Evolutionary conservation across 2,113 vertebrate genomes (phyloP).

Genomic region (Anguilla japonica): DNA sequence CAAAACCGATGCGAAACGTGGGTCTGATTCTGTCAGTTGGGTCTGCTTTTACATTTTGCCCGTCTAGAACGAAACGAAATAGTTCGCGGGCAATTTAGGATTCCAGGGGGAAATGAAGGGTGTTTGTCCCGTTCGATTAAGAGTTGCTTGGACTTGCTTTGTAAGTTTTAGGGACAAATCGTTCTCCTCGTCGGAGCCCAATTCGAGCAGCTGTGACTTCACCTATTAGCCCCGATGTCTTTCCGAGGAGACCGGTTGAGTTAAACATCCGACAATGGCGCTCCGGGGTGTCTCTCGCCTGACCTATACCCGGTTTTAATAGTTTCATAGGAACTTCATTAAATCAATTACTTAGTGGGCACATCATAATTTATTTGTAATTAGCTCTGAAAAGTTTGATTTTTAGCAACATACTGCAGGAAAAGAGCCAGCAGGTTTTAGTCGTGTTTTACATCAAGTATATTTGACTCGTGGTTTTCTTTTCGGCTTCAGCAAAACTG

Average conservation of each 20-base stretch:
- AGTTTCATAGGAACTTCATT: slow-evolving; percentile 91
- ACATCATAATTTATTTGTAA: slow-evolving; percentile 84
- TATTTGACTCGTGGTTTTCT: slow-evolving; percentile 71
- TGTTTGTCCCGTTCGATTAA: slow-evolving; percentile 49
- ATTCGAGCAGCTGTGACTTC: slow-evolving; percentile 78
- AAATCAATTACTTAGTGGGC: slow-evolving; percentile 88
- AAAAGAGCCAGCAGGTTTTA: slow-evolving; percentile 67
- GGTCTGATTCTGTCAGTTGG: slow-evolving; percentile 30
- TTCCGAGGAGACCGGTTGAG: slow-evolving; percentile 80
- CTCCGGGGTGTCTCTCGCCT: slow-evolving; percentile 78
- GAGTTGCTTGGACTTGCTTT: slow-evolving; percentile 45
- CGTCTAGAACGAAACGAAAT: slow-evolving; percentile 10
- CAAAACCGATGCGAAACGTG: background rate
- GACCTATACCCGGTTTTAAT: slow-evolving; percentile 86
- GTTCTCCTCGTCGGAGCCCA: slow-evolving; percentile 65
- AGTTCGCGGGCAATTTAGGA: slow-evolving; percentile 24
- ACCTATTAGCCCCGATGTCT: slow-evolving; percentile 89
- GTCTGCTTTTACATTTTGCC: slow-evolving; percentile 18
- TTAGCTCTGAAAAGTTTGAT: slow-evolving; percentile 73
- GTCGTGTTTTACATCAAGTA: slow-evolving; percentile 60
- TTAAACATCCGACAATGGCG: slow-evolving; percentile 83
- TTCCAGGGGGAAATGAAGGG: background rate
- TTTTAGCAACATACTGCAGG: slow-evolving; percentile 62
- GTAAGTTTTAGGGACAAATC: slow-evolving; percentile 50
- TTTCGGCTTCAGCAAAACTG: slow-evolving; percentile 56